Conservation (phyloP, 2,797 vertebrate genomes). For the Vespertilio murinus region DNA sequence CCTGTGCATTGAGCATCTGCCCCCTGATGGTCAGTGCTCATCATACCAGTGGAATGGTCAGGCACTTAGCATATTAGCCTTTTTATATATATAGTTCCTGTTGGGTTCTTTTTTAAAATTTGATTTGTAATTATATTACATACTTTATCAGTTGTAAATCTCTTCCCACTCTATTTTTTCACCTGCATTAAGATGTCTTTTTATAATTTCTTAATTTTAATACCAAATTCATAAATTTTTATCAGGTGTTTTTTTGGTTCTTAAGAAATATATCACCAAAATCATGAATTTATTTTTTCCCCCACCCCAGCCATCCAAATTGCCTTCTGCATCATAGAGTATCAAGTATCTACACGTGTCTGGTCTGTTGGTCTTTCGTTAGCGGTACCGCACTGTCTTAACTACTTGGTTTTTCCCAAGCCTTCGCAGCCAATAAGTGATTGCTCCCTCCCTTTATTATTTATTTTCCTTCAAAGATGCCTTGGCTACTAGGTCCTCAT, state of each 20-base stretch:
- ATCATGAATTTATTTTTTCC: neutral
- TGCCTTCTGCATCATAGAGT: neutral
- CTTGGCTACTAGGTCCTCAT: neutral
- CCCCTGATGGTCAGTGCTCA: no score
- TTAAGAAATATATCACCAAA: neutral
- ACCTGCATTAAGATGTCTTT: neutral
- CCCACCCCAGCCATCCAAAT: neutral
- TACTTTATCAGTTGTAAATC: neutral
- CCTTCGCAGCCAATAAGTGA: neutral
- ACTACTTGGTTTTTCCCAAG: no score
- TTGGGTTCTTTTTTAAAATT: neutral
- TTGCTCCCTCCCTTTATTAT: neutral
- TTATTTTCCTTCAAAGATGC: neutral
- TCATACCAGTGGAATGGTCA: no score
- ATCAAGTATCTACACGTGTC: neutral
- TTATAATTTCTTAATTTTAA: slow-evolving; percentile 5
- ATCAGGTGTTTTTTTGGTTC: neutral
- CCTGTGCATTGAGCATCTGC: no score
- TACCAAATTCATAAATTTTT: neutral
- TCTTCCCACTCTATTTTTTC: neutral
- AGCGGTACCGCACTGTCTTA: neutral
- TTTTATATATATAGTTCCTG: no score
- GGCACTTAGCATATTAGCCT: no score
- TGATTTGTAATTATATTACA: neutral
- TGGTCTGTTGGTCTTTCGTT: neutral